Conservation (phyloP, 2,797 vertebrate species). For the Sebastes cheni region DNA sequence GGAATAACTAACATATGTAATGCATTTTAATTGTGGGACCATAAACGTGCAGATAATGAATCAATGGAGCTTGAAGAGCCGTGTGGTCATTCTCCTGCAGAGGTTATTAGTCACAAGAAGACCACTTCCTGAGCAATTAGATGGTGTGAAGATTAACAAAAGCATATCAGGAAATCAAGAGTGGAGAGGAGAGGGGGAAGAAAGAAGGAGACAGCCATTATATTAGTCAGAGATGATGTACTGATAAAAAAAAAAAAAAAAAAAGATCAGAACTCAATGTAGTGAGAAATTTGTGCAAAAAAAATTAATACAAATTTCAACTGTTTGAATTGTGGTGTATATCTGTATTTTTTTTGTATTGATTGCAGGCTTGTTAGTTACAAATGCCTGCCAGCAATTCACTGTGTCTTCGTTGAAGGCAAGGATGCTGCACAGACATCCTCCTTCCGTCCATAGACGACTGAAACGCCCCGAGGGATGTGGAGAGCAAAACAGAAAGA, state of each 20-base stretch:
- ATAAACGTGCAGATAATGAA: constrained; percentile 1
- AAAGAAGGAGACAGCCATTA: not conserved
- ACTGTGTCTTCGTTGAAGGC: not conserved
- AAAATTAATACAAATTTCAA: not conserved
- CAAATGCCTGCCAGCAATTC: not conserved
- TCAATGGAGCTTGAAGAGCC: not conserved
- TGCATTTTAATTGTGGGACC: not conserved
- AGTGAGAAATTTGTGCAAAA: not conserved
- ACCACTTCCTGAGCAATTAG: constrained; percentile 3
- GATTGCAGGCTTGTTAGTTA: not conserved
- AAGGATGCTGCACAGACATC: constrained; percentile 39
- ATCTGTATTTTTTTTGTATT: not conserved
- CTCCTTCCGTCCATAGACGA: not conserved
- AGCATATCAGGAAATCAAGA: not conserved
- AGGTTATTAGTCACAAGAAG: constrained; percentile 3
- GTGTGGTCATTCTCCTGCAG: not conserved
- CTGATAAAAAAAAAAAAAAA: not conserved
- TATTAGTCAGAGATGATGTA: not conserved
- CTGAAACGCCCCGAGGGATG: not conserved
- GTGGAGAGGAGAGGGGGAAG: not conserved
- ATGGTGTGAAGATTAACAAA: not conserved
- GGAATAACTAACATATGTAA: not conserved
- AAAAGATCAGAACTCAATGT: not conserved
- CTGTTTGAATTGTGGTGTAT: not conserved
- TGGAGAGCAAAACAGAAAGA: constrained; percentile 1